phyloP scores from a whole-genome alignment of 2,888 invertebrate genomes.

The Notodonta ziczac region DNA sequence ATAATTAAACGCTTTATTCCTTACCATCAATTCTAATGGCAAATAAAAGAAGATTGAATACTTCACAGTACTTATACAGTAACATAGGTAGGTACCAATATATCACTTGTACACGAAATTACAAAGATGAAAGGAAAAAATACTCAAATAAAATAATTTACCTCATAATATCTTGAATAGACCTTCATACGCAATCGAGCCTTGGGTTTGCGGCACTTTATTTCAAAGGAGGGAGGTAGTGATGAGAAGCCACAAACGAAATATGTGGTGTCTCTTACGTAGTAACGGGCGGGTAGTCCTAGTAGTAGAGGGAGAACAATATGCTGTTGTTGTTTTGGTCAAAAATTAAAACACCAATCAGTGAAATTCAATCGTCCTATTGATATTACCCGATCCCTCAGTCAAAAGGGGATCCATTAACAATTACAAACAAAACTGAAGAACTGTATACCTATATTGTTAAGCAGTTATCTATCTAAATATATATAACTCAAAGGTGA shows the following conservation, averaged over 20 bases:
- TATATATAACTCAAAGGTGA: too few relatives aligned
- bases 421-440: neutral
- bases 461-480: too few relatives aligned
- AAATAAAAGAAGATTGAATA: too few relatives aligned
- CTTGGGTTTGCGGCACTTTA: neutral
- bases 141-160: slow-evolving; percentile 1
- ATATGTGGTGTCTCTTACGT: neutral
- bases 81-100: too few relatives aligned
- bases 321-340: too few relatives aligned
- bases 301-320: too few relatives aligned
- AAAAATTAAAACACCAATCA: neutral
- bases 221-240: neutral
- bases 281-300: too few relatives aligned
- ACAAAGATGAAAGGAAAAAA: neutral
- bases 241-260: neutral
- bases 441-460: too few relatives aligned
- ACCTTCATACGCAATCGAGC: neutral
- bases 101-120: too few relatives aligned
- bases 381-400: neutral
- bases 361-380: neutral
- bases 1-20: too few relatives aligned
- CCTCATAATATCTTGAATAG: neutral
- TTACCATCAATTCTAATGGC: too few relatives aligned
- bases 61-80: too few relatives aligned
- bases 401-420: neutral